These are phyloP conservation scores for Dysdera silvatica DNA, from an alignment of 1,140 invertebrate genomes.

Conservation along the genomic window DNA sequence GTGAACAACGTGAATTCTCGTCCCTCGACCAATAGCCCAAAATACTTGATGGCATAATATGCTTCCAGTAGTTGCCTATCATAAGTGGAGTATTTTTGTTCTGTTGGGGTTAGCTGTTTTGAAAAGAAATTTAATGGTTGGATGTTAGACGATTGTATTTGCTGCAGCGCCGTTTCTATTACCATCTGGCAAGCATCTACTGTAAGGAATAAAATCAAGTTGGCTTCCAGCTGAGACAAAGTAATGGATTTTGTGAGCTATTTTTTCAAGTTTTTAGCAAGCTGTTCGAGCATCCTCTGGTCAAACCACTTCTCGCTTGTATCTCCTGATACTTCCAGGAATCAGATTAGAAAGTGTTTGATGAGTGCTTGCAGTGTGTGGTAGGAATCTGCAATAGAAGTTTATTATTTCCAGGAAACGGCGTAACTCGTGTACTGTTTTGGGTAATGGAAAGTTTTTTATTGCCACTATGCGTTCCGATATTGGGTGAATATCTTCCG, in stretches of 20 bases:
- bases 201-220: not conserved
- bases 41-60: too few species aligned
- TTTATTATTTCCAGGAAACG: not conserved
- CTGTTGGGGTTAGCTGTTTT: not conserved
- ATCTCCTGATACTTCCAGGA: too few species aligned
- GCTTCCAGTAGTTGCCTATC: too few species aligned
- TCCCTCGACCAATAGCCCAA: too few species aligned
- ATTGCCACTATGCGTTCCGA: not conserved
- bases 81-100: too few species aligned
- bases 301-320: not conserved
- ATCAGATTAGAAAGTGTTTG: not conserved
- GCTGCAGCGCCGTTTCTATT: not conserved
- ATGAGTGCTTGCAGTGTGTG: not conserved
- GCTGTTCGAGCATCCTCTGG: not conserved
- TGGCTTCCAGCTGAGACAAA: not conserved
- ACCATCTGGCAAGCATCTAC: not conserved
- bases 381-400: not conserved
- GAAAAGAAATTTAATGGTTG: not conserved
- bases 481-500: not conserved
- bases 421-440: not conserved
- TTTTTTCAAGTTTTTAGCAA: not conserved
- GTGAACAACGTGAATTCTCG: too few species aligned
- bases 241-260: not conserved
- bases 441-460: not conserved
- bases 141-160: not conserved